Conservation (phyloP, 2,113 vertebrate species). For the Parotia lawesii region DNA sequence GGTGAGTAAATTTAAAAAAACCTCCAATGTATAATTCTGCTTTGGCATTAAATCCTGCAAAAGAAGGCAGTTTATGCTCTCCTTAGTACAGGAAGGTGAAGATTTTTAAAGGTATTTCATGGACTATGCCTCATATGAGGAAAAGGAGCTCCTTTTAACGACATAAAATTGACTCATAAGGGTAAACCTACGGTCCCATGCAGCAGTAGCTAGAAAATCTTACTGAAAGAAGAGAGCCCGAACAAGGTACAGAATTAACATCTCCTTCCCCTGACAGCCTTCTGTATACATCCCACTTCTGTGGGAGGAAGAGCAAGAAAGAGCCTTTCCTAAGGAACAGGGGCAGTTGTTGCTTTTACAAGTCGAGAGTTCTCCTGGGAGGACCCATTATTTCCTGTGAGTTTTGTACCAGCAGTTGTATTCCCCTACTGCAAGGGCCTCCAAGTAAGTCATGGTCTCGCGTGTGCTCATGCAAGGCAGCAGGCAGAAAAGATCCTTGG, state of each 20-base stretch:
- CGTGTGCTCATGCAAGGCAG: accelerated
- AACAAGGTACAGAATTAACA: not conserved
- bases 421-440: not conserved
- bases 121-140: not conserved
- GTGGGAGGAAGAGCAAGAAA: not conserved
- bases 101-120: not conserved
- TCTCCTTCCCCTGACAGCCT: not conserved
- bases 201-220: not conserved
- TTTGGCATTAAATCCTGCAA: not conserved
- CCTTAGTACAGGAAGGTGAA: not conserved
- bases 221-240: not conserved
- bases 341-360: not conserved
- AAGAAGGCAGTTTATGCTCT: not conserved
- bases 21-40: not conserved
- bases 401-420: not conserved
- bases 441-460: not conserved
- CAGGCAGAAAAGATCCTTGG: not conserved
- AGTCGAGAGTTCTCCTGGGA: not conserved
- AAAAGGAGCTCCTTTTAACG: not conserved
- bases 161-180: not conserved
- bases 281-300: not conserved
- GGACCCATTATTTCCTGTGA: not conserved
- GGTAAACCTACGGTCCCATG: not conserved
- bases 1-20: not conserved
- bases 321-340: not conserved